Base-by-base conservation (phyloP, 2,113 vertebrate genomes). In the Mus spicilegus region DNA sequence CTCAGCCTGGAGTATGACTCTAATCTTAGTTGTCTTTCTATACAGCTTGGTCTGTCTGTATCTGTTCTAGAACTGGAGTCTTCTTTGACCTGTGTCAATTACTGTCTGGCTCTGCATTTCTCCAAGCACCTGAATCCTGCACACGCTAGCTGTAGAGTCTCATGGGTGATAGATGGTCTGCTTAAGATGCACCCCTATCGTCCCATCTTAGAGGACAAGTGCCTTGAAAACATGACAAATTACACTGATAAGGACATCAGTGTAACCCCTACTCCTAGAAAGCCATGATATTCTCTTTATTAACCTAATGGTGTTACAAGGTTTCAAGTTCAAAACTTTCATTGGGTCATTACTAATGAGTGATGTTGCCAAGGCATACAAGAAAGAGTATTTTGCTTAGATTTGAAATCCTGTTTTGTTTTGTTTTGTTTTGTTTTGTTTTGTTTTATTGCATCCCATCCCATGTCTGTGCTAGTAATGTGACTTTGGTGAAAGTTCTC, bases 71-170 rank as follows among this genome's bases (percentile, higher is more conserved):
- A 54, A 49, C 33, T 54, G 30, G 33, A 69, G 46, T 10, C 20
- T 8, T 42, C 54, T 42, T n/a, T 58, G 63, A 8, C 19, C 10
- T n/a, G 17, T 28, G 24, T 72, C 82, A 61, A 6, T 4, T 17
- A 28, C 26, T 3, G 2, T 22, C 51, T 82, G 3, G 24, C 33
- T 61, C 36, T 39, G 24, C n/a, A 33, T 58, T 33, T 36, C 65
- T 19, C 28, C 9, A 30, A 72, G 33, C 24, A 11, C 7, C 30
- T 20, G 0, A 51, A 2, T 2, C 51, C 36, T 3, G 2, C 2
- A n/a, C 51, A 39, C 5, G 36, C 12, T 65, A 82, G 28, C 19
- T 11, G 0, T 28, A 56, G 9, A 19, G 7, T 10, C 78, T 69
- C 65, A 6, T 12, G 20, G 1, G 4, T 0, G 5, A 28, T 7